These are phyloP conservation scores for Teleopsis dalmanni DNA, from an alignment of 1,140 invertebrate species.

Conservation along the genomic window DNA sequence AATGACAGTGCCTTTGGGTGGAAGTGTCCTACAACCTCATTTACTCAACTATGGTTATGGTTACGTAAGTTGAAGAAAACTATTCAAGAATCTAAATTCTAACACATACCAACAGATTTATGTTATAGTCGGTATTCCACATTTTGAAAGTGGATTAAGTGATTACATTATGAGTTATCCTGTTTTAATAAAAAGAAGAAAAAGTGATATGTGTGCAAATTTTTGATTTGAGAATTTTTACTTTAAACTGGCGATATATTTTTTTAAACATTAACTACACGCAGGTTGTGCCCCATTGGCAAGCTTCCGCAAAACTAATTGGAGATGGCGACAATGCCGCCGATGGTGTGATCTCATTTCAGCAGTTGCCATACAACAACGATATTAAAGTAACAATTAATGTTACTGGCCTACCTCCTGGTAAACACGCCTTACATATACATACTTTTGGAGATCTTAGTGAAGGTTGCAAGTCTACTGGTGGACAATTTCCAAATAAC, in stretches of 20 bases:
- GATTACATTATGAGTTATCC: too few relatives aligned
- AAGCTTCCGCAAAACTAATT: conserved; percentile 25
- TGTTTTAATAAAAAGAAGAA: too few relatives aligned
- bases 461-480: conserved; percentile 50
- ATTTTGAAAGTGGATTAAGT: too few relatives aligned
- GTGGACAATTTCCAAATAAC: conserved; percentile 46
- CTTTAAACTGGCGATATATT: neutral
- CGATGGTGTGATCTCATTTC: conserved; percentile 31
- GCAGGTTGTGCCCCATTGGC: conserved; percentile 28
- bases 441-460: conserved; percentile 64
- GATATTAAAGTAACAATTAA: conserved; percentile 50
- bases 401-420: conserved; percentile 51
- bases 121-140: too few relatives aligned
- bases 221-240: neutral
- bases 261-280: too few relatives aligned
- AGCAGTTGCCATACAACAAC: conserved; percentile 36
- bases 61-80: conserved; percentile 5
- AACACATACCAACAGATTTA: neutral
- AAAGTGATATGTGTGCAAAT: too few relatives aligned
- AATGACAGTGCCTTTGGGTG: conserved; percentile 26
- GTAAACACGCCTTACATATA: conserved; percentile 68
- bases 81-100: neutral
- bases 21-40: conserved; percentile 6
- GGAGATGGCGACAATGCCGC: conserved; percentile 26
- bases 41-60: neutral